phyloP scores from a whole-genome alignment of 2,888 invertebrate genomes.

The Mantis religiosa region DNA sequence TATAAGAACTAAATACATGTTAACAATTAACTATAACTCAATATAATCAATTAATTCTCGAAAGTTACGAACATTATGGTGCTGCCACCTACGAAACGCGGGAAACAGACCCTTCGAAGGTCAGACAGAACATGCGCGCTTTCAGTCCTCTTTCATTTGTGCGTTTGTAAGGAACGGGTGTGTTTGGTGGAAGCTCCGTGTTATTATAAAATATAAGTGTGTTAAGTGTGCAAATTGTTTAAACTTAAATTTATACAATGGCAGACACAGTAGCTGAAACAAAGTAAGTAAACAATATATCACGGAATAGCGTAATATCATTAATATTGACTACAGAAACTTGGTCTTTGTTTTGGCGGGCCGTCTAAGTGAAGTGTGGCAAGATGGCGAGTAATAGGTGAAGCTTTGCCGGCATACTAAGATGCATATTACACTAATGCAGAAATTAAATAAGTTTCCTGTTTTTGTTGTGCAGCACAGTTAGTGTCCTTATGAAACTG shows the following conservation, averaged over 20 bases:
- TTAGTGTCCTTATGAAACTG: too few relatives aligned
- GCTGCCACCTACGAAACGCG: slow-evolving; percentile 25
- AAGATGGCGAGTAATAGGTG: slow-evolving; percentile 22
- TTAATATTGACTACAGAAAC: slow-evolving; percentile 6
- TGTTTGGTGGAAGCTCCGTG: slow-evolving; percentile 18
- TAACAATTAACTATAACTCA: background rate
- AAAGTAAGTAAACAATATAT: slow-evolving; percentile 55
- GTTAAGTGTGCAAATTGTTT: slow-evolving; percentile 12
- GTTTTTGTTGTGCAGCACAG: background rate
- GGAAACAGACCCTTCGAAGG: slow-evolving; percentile 28
- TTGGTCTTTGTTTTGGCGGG: slow-evolving; percentile 30
- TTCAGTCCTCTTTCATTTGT: slow-evolving; percentile 28
- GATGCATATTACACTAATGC: too few relatives aligned
- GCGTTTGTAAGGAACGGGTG: slow-evolving; percentile 21
- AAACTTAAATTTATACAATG: slow-evolving; percentile 47
- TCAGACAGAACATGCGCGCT: slow-evolving; percentile 29
- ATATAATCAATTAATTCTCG: background rate
- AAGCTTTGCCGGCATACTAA: background rate
- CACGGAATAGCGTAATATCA: background rate
- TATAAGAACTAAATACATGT: background rate
- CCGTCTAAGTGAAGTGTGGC: slow-evolving; percentile 14
- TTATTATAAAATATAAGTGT: background rate
- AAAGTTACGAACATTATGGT: background rate
- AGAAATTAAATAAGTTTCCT: background rate
- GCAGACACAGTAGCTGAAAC: slow-evolving; percentile 59